Conservation (phyloP, 35 echinoderm and acorn worm species). For the Anneissia japonica region DNA sequence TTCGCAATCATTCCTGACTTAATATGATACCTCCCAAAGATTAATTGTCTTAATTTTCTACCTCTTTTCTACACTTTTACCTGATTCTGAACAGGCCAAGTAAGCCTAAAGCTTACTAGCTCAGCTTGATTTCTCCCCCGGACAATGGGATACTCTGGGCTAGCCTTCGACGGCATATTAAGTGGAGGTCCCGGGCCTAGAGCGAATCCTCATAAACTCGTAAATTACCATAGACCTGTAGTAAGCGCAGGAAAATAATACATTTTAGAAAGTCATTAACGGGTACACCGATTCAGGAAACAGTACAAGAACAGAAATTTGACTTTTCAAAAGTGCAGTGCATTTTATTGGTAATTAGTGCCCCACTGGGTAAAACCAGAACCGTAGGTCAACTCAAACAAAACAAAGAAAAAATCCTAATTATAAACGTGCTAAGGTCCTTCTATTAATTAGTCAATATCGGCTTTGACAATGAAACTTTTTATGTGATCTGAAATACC, state of each 20-base stretch:
- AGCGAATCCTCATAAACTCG: neutral
- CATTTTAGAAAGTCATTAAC: neutral
- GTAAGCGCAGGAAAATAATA: neutral
- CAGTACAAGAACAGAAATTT: neutral
- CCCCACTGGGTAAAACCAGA: neutral
- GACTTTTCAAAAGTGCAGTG: neutral
- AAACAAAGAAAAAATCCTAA: neutral
- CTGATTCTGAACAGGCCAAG: neutral
- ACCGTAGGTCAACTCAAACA: neutral
- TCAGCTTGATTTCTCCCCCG: neutral
- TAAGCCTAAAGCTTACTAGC: neutral
- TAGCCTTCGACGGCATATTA: neutral
- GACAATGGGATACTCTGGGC: neutral
- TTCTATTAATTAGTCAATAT: too few species aligned
- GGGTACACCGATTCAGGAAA: neutral
- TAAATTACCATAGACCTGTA: neutral
- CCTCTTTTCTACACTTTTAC: neutral
- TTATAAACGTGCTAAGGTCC: neutral
- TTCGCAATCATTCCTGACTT: neutral
- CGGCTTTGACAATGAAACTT: too few species aligned
- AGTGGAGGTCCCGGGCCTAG: neutral
- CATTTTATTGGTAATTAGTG: neutral
- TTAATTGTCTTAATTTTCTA: neutral
- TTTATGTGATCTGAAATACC: too few species aligned
- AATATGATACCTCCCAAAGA: neutral